These are phyloP conservation scores for Phalacrocorax pelagicus DNA, from an alignment of 2,113 vertebrate genomes.

Conservation along the genomic window DNA sequence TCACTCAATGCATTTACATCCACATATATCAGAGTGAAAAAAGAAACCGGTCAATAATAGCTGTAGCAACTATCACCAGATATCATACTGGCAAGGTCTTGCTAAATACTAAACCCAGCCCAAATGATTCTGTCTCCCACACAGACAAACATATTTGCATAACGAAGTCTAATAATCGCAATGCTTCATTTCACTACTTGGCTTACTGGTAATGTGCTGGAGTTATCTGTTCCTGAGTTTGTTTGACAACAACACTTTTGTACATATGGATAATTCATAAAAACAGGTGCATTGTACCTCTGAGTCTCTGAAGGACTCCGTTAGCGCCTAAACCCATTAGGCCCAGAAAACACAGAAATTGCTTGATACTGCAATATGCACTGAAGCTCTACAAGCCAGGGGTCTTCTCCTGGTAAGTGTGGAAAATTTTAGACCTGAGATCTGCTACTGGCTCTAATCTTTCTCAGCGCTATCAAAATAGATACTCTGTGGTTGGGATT, in stretches of 20 bases:
- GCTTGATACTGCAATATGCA: background rate
- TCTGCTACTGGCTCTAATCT: background rate
- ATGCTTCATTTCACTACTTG: slow-evolving; percentile 30
- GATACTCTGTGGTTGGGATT: background rate
- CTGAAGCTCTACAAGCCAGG: background rate
- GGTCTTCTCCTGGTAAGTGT: background rate
- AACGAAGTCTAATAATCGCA: background rate
- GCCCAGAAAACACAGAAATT: background rate
- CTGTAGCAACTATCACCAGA: background rate
- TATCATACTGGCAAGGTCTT: background rate
- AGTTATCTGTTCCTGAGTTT: background rate
- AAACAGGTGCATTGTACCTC: background rate
- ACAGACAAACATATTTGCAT: background rate
- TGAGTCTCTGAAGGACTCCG: background rate
- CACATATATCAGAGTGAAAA: background rate
- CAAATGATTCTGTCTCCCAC: background rate
- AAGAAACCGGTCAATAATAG: background rate
- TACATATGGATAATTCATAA: background rate
- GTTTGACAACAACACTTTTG: background rate
- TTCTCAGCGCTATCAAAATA: background rate
- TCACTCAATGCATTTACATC: background rate
- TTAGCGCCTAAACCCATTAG: background rate
- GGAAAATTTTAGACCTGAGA: background rate
- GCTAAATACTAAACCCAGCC: background rate
- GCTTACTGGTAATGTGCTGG: background rate